Evolutionary conservation across 1,140 invertebrate genomes (phyloP), one percentile per base, ranked within the genome.

Genomic region (Pogonognathellus flavescens): DNA sequence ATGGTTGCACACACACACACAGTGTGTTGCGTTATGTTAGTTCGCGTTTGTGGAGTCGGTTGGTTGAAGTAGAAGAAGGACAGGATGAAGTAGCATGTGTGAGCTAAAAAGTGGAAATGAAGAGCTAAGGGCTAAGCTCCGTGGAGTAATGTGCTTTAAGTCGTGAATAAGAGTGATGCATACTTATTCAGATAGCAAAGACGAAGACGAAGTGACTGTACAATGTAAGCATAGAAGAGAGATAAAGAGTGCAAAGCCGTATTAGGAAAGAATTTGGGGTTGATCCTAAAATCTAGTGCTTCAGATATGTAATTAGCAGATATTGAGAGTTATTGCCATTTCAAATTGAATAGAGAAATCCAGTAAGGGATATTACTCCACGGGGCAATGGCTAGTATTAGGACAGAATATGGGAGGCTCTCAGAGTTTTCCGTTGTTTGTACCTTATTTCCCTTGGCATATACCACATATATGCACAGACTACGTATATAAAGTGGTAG

Each of bases 271-370:
- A 76, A 76, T 76, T 76, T 76, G 70, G 70, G 70, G 70, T 76
- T 76, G 70, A 31, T 76, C 70, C 41, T 76, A 41, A 76, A 76
- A 76, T 76, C 70, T 76, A 76, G 49, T 76, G 70, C 70, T 41
- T 76, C 31, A 76, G 70, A 76, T 76, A 31, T 76, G 70, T 76
- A 76, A 76, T 76, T 76, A 76, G 49, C 70, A 31, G 70, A 76
- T 76, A 76, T 76, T 76, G 70, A 76, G 70, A 76, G 70, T 76
- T 76, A 76, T 76, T 76, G 70, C 70, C 70, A 76, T 76, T 76
- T 76, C 49, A 14, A 76, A 49, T 76, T 76, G 25, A 76, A 49
- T 49, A 76, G 70, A 31, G 70, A 76, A 76, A 76, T 76, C 13
- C 6, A 14, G 9, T 16, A 41, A 13, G 31, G 31, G 31, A 41